These are phyloP conservation scores for Chrysochloris asiatica DNA, from an alignment of 2,113 vertebrate species.

Conservation along the genomic window DNA sequence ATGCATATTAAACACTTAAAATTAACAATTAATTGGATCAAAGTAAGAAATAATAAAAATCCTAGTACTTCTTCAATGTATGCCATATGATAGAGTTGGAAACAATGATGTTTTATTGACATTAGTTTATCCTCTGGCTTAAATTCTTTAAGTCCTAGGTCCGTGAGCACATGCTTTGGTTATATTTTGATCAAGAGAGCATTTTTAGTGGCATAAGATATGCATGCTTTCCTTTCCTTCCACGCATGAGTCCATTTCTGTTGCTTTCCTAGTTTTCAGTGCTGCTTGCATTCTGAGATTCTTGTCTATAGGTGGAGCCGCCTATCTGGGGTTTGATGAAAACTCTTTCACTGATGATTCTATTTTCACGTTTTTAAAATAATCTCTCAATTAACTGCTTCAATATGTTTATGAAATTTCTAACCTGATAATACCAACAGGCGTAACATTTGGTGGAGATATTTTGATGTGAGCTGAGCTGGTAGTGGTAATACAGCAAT, in stretches of 20 bases:
- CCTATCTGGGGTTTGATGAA: conserved; percentile 78
- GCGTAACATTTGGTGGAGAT: conserved; percentile 91
- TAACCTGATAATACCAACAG: conserved; percentile 90
- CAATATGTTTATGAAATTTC: conserved; percentile 89
- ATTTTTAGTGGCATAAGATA: background rate
- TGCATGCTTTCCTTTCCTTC: background rate
- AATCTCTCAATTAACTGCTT: conserved; percentile 90
- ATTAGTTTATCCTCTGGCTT: background rate
- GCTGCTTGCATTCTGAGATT: conserved; percentile 70
- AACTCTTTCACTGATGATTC: conserved; percentile 79
- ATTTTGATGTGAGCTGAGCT: conserved; percentile 89
- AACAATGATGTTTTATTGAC: background rate
- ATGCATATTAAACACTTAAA: conserved; percentile 21
- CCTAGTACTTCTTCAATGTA: background rate
- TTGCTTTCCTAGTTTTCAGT: background rate
- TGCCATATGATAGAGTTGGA: background rate
- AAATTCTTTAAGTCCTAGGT: background rate
- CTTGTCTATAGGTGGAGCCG: conserved; percentile 79
- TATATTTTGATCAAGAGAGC: conserved; percentile 26
- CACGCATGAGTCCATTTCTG: background rate
- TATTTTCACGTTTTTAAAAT: conserved; percentile 85
- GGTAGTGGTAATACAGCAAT: conserved; percentile 92
- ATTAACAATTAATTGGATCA: conserved; percentile 23
- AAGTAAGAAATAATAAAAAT: background rate
- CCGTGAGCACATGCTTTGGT: background rate